Conservation (phyloP, 2,113 vertebrate genomes). For the Petroica traversi region DNA sequence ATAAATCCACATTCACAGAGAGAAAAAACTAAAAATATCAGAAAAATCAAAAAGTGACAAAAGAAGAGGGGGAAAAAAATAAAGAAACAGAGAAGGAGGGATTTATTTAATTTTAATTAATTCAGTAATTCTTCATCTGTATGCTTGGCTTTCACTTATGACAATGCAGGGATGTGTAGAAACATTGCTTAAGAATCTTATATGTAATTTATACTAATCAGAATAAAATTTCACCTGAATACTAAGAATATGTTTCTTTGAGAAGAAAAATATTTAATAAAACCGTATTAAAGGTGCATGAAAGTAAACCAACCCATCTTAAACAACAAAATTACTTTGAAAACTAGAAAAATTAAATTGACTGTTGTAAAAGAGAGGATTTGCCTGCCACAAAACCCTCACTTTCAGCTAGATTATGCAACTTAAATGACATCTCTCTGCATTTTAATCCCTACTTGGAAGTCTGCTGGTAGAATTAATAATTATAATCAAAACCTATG, state of each 20-base stretch:
- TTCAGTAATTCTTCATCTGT: slow-evolving; percentile 13
- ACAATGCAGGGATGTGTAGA: background rate
- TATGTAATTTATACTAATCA: background rate
- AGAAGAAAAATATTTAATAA: background rate
- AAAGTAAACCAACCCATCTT: background rate
- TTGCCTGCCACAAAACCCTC: background rate
- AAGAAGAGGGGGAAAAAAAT: rapidly evolving
- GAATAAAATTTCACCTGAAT: background rate
- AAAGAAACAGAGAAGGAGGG: background rate
- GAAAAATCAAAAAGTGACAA: background rate
- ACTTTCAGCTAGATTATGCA: slow-evolving; percentile 24
- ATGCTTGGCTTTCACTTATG: background rate
- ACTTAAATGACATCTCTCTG: slow-evolving; percentile 25
- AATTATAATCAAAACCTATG: slow-evolving; percentile 67
- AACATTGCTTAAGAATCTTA: slow-evolving; percentile 3
- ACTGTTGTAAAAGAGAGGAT: background rate
- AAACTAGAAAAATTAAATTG: background rate
- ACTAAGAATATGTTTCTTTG: background rate
- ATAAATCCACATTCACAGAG: background rate
- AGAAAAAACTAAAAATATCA: background rate
- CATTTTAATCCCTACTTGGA: slow-evolving; percentile 52
- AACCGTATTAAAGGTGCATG: background rate
- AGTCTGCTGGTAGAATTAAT: slow-evolving; percentile 65
- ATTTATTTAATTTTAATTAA: slow-evolving; percentile 10
- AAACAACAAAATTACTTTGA: background rate